Evolutionary conservation across 1,140 invertebrate species (phyloP), one percentile per base, ranked within the genome.

Genomic region (Antheraea pernyi): DNA sequence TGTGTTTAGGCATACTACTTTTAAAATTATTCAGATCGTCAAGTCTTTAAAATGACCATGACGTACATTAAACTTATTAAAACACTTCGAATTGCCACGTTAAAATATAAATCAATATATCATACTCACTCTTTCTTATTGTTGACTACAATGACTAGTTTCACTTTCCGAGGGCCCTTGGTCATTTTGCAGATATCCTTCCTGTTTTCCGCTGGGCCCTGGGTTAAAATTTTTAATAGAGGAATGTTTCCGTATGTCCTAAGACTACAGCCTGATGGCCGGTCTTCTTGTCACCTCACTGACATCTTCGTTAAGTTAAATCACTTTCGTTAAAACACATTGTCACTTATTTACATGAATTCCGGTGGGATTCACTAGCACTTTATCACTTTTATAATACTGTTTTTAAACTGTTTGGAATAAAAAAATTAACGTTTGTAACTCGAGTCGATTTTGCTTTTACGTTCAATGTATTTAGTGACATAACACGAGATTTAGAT

Each of bases 71-170:
- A 30, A 4, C 4, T 30, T 2, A 30, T 4, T 30, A 4, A 30
- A 30, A 30, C 22, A 30, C 22, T 30, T 42, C 7, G 11, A 9
- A 42, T 42, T 42, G 7, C 1, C n/a, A 46, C 18, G 63, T 39
- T 39, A 39, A 65, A 46, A 39, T 8, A 59, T 18, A 16, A 67
- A 62, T 13, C 62, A 72, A 58, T 59, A 68, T 59, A 68, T 69
- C 91, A 93, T 91, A 93, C 92, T 93, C 71, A 93, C 92, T 93
- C 92, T 86, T 93, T 93, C 83, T 93, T 93, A 89, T 92, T 93
- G 88, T 93, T 93, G 86, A 93, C 92, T 86, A 93, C 92, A 89
- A 93, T 93, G 91, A 93, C 92, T 87, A 93, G 91, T 73, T 93
- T 93, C 79, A 93, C 92, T 85, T 93, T 93, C 81, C 91, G 86